Percentiles rank a stretch among this genome's conserved stretches.
Conservation (phyloP, 2,797 vertebrate genomes). For the Mustela erminea region DNA sequence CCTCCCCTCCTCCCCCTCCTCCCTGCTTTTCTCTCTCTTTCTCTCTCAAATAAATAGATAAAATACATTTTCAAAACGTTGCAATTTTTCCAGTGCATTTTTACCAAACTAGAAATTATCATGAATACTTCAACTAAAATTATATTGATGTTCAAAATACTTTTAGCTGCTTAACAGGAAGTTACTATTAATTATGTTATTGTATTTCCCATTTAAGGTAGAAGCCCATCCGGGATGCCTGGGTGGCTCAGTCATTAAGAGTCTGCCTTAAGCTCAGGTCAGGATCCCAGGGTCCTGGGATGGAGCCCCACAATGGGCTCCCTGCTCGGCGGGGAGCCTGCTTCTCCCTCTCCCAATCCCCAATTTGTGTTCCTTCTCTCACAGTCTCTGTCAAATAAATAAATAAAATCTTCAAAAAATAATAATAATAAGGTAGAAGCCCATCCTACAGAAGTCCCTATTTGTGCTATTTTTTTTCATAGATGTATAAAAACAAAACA, state of each 20-base stretch:
- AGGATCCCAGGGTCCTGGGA: no score
- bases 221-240: background rate
- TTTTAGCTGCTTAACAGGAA: background rate
- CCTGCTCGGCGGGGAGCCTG: no score
- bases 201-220: slow-evolving; percentile 44
- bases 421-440: slow-evolving; percentile 35
- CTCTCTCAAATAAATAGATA: no score
- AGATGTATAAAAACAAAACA: slow-evolving; percentile 75
- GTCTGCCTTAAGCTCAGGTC: no score
- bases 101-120: background rate
- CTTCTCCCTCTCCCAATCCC: no score
- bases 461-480: slow-evolving; percentile 69
- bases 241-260: no score
- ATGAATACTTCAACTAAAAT: slow-evolving; percentile 21
- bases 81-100: background rate
- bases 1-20: no score
- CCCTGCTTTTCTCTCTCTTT: no score
- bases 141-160: slow-evolving; percentile 25
- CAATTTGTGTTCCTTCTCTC: no score
- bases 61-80: background rate
- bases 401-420: no score
- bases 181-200: slow-evolving; percentile 21
- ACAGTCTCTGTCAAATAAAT: no score
- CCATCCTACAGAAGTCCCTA: background rate
- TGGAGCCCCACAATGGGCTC: no score